A percentile compares a stretch with the other conserved stretches of the same genome.
These are phyloP conservation scores for Leptopilina syphax DNA, from an alignment of 2,888 invertebrate genomes.

Conservation along the genomic window DNA sequence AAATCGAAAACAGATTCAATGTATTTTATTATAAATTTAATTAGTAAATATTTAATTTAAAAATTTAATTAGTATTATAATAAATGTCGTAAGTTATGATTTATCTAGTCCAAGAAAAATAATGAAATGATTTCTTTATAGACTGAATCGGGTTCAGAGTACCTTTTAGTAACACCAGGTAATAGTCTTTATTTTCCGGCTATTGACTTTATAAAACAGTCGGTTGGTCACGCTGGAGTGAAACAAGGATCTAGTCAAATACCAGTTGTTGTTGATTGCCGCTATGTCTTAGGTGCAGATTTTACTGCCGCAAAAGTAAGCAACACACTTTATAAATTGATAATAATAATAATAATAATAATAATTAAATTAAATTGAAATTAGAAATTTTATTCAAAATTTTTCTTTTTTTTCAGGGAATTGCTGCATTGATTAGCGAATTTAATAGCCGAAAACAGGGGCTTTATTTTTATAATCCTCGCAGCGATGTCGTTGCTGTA, in stretches of 20 bases:
- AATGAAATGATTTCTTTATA: conserved; percentile 71
- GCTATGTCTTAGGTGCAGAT: conserved; percentile 89
- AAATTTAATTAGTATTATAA: too few relatives aligned
- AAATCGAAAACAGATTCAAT: too few relatives aligned
- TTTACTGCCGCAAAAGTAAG: conserved; percentile 87
- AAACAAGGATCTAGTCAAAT: conserved; percentile 84
- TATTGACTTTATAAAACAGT: conserved; percentile 88
- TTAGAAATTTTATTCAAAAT: too few relatives aligned
- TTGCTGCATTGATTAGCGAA: conserved; percentile 86
- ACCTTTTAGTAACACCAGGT: conserved; percentile 87
- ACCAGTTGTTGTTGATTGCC: conserved; percentile 89
- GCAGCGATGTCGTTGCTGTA: conserved; percentile 83
- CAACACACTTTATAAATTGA: not conserved
- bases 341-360: too few relatives aligned
- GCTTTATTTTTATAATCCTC: conserved; percentile 84
- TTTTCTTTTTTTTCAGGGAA: conserved; percentile 78
- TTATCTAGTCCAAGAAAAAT: not conserved
- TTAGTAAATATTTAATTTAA: too few relatives aligned
- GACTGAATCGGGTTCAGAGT: conserved; percentile 84
- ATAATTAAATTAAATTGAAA: not conserved
- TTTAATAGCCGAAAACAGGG: conserved; percentile 85
- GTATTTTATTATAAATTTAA: too few relatives aligned
- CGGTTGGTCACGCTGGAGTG: conserved; percentile 85
- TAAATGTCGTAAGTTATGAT: too few relatives aligned
- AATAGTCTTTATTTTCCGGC: conserved; percentile 91